phyloP scores from a whole-genome alignment of 2,797 vertebrate species.

The Anableps anableps region DNA sequence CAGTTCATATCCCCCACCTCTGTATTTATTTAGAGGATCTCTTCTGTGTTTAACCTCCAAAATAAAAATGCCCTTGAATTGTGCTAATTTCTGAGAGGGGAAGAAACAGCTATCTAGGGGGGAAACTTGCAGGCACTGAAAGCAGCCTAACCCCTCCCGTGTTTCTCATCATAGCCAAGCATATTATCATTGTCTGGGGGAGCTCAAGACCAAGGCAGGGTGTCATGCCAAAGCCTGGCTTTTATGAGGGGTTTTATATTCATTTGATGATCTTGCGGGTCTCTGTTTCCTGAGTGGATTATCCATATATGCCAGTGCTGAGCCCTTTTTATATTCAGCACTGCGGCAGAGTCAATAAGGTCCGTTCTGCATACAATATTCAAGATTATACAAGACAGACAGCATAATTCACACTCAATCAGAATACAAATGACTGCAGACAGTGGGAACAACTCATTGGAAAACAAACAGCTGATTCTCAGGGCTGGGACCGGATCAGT shows the following conservation, averaged over 20 bases:
- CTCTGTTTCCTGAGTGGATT: slow-evolving; percentile 83
- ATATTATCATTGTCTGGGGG: slow-evolving; percentile 69
- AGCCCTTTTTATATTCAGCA: slow-evolving; percentile 78
- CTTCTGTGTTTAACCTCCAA: slow-evolving; percentile 44
- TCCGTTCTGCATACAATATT: slow-evolving; percentile 83
- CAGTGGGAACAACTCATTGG: slow-evolving; percentile 55
- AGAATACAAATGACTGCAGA: slow-evolving; percentile 81
- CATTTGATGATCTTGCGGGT: slow-evolving; percentile 80
- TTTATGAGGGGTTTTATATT: slow-evolving; percentile 81
- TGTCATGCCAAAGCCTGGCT: slow-evolving; percentile 78
- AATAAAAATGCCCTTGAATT: slow-evolving; percentile 42
- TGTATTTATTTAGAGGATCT: slow-evolving; percentile 17
- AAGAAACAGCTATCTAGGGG: slow-evolving; percentile 35
- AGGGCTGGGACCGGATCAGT: slow-evolving; percentile 49
- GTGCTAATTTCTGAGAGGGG: slow-evolving; percentile 32
- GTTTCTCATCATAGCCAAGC: slow-evolving; percentile 61
- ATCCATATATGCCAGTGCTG: slow-evolving; percentile 73
- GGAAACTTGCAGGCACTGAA: slow-evolving; percentile 47
- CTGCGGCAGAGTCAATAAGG: slow-evolving; percentile 78
- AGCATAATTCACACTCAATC: slow-evolving; percentile 81
- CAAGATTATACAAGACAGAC: slow-evolving; percentile 83
- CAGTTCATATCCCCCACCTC: neutral
- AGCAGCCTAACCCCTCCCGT: slow-evolving; percentile 56
- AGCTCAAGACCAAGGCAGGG: slow-evolving; percentile 73
- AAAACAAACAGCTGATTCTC: slow-evolving; percentile 78